A percentile compares a stretch with the other conserved stretches of the same genome.
These are phyloP conservation scores for Tipula lateralis DNA, from an alignment of 2,888 invertebrate species.

Conservation along the genomic window DNA sequence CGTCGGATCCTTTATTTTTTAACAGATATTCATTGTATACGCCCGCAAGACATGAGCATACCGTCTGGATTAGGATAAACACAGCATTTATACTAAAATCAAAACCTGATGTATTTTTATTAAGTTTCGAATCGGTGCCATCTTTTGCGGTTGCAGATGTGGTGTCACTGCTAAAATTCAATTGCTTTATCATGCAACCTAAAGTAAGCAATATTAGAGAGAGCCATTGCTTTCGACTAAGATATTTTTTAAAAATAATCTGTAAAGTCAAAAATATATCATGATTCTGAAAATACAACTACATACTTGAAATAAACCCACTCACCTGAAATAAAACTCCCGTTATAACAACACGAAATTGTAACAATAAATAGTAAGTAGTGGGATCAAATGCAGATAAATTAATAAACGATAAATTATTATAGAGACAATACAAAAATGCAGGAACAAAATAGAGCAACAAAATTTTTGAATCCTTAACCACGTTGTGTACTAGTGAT, in stretches of 20 bases:
- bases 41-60: conserved; percentile 90
- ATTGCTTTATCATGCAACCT: conserved; percentile 88
- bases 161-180: conserved; percentile 51
- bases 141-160: conserved; percentile 30
- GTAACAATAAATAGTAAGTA: conserved; percentile 84
- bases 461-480: conserved; percentile 61
- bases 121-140: conserved; percentile 31
- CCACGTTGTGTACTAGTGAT: conserved; percentile 55
- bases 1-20: conserved; percentile 76
- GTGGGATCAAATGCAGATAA: conserved; percentile 89
- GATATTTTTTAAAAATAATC: conserved; percentile 78
- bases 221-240: conserved; percentile 80
- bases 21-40: conserved; percentile 93
- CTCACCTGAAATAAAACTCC: conserved; percentile 85
- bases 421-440: conserved; percentile 87
- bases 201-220: conserved; percentile 79
- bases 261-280: conserved; percentile 44
- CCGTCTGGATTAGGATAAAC: conserved; percentile 69
- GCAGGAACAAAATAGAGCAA: conserved; percentile 85
- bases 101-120: conserved; percentile 47
- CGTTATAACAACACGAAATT: conserved; percentile 87
- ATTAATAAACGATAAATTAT: conserved; percentile 89
- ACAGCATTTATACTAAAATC: conserved; percentile 58
- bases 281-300: not conserved
- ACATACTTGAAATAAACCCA: not conserved